Evolutionary conservation across 2,888 invertebrate genomes (phyloP).

Genomic region (Holacanthella duospinosa): DNA sequence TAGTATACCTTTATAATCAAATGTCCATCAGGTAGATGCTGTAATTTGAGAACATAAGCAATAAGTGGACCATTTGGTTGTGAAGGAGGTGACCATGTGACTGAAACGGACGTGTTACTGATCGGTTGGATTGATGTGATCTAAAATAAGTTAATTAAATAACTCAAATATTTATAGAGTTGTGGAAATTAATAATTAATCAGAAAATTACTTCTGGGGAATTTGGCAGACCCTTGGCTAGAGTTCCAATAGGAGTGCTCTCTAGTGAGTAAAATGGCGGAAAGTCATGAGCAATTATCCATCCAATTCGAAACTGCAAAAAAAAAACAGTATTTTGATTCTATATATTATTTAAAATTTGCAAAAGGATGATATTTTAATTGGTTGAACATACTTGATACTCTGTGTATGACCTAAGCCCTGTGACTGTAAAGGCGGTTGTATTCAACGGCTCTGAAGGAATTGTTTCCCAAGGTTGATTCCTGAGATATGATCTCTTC

Average conservation of each 20-base stretch:
- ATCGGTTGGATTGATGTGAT: slow-evolving; percentile 35
- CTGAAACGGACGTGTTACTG: slow-evolving; percentile 33
- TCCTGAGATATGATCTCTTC: slow-evolving; percentile 24
- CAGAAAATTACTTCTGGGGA: slow-evolving; percentile 33
- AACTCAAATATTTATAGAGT: too few species aligned
- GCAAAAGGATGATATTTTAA: neutral
- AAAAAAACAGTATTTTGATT: neutral
- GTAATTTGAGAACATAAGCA: slow-evolving; percentile 31
- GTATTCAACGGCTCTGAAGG: slow-evolving; percentile 37
- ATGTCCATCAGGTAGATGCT: slow-evolving; percentile 24
- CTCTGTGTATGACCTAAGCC: slow-evolving; percentile 75
- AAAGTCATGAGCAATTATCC: slow-evolving; percentile 31
- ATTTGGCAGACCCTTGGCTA: slow-evolving; percentile 30
- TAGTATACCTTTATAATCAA: slow-evolving; percentile 30
- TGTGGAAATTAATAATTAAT: too few species aligned
- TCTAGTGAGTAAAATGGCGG: slow-evolving; percentile 29
- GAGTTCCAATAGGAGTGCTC: slow-evolving; percentile 28
- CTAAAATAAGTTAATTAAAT: too few species aligned
- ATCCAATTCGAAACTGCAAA: slow-evolving; percentile 33
- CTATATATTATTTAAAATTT: neutral
- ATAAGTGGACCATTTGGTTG: slow-evolving; percentile 33
- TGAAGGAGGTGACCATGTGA: slow-evolving; percentile 35
- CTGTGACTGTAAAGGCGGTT: slow-evolving; percentile 57
- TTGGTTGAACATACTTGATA: slow-evolving; percentile 56
- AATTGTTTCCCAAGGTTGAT: slow-evolving; percentile 31